A percentile compares a stretch with the other conserved stretches of the same genome.
Conservation (phyloP, 2,888 invertebrate genomes). For the Drosophila antonietae region DNA sequence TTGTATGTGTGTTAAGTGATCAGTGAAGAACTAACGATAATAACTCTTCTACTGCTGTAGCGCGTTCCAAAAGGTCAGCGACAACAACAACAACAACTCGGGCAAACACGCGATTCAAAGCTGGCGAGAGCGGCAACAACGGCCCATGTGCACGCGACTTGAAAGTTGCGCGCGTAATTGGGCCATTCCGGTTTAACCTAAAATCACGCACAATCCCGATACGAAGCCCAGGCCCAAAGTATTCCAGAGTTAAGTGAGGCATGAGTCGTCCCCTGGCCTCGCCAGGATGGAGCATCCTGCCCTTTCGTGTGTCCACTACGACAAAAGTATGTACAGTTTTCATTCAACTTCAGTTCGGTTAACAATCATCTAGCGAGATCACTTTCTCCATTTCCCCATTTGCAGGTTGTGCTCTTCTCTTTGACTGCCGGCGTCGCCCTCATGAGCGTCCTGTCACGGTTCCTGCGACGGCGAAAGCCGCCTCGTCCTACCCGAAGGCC, state of each 20-base stretch:
- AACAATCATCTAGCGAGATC: neutral
- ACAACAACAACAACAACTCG: constrained; percentile 19
- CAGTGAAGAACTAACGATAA: constrained; percentile 16
- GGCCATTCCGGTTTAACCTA: constrained; percentile 55
- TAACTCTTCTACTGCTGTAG: constrained; percentile 4
- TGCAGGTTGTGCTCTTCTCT: constrained; percentile 85
- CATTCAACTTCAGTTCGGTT: neutral
- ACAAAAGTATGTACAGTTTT: constrained; percentile 79
- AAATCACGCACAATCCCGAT: constrained; percentile 35
- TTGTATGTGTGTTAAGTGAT: constrained; percentile 2
- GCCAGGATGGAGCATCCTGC: constrained; percentile 74
- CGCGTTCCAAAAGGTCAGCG: constrained; percentile 41
- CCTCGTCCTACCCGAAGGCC: constrained; percentile 87
- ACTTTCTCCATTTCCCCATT: neutral
- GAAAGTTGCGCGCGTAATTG: constrained; percentile 50
- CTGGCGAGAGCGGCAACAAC: constrained; percentile 6
- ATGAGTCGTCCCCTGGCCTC: constrained; percentile 75
- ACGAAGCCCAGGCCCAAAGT: neutral
- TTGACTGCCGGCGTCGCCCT: constrained; percentile 89
- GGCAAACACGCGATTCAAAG: constrained; percentile 22
- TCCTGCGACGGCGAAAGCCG: constrained; percentile 89
- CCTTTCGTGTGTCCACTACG: constrained; percentile 82
- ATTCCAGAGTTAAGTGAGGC: constrained; percentile 11
- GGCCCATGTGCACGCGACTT: constrained; percentile 59
- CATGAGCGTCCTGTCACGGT: constrained; percentile 92